phyloP scores from a whole-genome alignment of 2,113 vertebrate genomes.

The Leptosomus discolor region DNA sequence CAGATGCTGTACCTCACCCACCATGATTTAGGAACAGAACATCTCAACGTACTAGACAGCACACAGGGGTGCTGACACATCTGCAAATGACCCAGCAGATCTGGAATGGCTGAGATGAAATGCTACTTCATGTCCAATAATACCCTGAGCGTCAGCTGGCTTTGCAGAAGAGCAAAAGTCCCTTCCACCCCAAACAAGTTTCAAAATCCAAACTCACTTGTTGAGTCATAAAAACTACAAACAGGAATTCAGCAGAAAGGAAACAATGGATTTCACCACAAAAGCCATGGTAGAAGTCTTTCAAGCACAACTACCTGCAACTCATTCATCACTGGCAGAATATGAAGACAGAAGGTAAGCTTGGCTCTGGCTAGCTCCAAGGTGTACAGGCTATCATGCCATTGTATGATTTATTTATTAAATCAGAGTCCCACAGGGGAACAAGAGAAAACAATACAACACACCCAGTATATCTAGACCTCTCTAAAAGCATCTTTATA shows the following conservation, averaged over 20 bases:
- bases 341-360: background rate
- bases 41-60: background rate
- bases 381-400: background rate
- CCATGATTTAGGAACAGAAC: background rate
- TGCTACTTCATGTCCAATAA: background rate
- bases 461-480: background rate
- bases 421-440: background rate
- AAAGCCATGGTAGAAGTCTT: background rate
- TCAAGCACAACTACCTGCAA: background rate
- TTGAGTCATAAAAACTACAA: background rate
- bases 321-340: background rate
- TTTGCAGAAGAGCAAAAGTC: background rate
- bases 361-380: background rate
- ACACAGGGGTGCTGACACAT: background rate
- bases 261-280: background rate
- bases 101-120: background rate
- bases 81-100: background rate
- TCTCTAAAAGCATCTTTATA: background rate
- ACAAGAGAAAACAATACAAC: background rate
- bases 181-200: background rate
- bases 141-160: rapidly evolving
- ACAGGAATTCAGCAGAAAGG: background rate
- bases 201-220: background rate
- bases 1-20: background rate
- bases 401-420: background rate